Evolutionary conservation across 2,888 invertebrate species (phyloP).

Genomic region (Heteromyza rotundicornis): DNA sequence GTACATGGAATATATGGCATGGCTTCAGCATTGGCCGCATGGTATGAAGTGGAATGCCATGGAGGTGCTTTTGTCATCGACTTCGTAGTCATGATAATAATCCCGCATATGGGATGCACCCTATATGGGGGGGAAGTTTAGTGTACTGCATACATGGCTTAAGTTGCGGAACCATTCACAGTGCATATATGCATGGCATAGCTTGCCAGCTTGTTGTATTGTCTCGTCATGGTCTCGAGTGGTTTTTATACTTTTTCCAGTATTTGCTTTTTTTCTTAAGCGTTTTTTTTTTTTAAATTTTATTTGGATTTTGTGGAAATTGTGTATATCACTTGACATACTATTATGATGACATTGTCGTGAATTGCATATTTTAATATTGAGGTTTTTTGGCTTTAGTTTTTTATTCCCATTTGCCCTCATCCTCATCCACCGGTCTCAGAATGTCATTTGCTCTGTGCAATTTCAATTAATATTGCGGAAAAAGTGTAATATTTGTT

Average conservation of each 20-base stretch:
- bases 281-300: neutral
- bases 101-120: neutral
- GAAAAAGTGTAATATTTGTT: too few relatives aligned
- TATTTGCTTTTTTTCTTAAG: neutral
- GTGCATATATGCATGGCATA: neutral
- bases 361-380: constrained; percentile 13
- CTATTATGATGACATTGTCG: constrained; percentile 55
- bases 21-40: too few relatives aligned
- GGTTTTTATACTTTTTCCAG: constrained; percentile 27
- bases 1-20: too few relatives aligned
- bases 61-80: too few relatives aligned
- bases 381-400: neutral
- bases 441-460: too few relatives aligned
- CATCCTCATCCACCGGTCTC: too few relatives aligned
- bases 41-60: too few relatives aligned
- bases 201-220: constrained; percentile 37
- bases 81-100: neutral
- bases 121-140: neutral
- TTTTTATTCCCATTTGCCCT: neutral
- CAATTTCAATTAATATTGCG: too few relatives aligned
- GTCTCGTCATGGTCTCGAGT: constrained; percentile 55
- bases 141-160: neutral
- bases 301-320: constrained; percentile 10
- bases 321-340: constrained; percentile 47
- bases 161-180: constrained; percentile 12